These are phyloP conservation scores for Coptodon rendalli DNA, from an alignment of 2,113 vertebrate species.

Conservation along the genomic window DNA sequence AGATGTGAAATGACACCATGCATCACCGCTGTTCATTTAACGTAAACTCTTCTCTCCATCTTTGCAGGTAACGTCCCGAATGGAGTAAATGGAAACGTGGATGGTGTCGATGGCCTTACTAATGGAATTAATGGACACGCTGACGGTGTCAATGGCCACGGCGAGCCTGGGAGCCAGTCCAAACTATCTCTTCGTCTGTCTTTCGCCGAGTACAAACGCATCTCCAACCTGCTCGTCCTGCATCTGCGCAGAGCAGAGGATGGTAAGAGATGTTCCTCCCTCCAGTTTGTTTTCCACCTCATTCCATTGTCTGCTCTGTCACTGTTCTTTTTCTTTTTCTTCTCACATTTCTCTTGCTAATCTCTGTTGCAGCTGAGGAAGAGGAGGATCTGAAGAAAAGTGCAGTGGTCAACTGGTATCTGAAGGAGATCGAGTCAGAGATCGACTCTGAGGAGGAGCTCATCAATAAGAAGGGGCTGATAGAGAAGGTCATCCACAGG, in stretches of 20 bases:
- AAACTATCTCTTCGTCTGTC: slow-evolving; percentile 84
- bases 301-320: background rate
- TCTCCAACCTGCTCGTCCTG: slow-evolving; percentile 93
- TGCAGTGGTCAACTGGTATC: slow-evolving; percentile 94
- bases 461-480: slow-evolving; percentile 88
- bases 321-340: background rate
- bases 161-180: slow-evolving; percentile 55
- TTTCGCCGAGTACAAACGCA: slow-evolving; percentile 86
- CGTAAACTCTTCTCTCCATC: slow-evolving; percentile 25
- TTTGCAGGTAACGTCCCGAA: slow-evolving; percentile 74
- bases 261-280: slow-evolving; percentile 62
- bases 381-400: slow-evolving; percentile 85
- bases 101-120: slow-evolving; percentile 59
- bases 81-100: slow-evolving; percentile 61
- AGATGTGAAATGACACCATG: background rate
- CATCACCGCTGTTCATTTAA: background rate
- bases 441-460: slow-evolving; percentile 95
- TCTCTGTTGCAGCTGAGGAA: slow-evolving; percentile 77
- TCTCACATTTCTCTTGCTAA: background rate
- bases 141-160: slow-evolving; percentile 70
- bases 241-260: slow-evolving; percentile 89
- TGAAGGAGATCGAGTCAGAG: slow-evolving; percentile 96
- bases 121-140: slow-evolving; percentile 59
- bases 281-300: too few species aligned
- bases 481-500: slow-evolving; percentile 92